These are phyloP conservation scores for Cactoblastis cactorum DNA, from an alignment of 2,888 invertebrate genomes.

Conservation along the genomic window DNA sequence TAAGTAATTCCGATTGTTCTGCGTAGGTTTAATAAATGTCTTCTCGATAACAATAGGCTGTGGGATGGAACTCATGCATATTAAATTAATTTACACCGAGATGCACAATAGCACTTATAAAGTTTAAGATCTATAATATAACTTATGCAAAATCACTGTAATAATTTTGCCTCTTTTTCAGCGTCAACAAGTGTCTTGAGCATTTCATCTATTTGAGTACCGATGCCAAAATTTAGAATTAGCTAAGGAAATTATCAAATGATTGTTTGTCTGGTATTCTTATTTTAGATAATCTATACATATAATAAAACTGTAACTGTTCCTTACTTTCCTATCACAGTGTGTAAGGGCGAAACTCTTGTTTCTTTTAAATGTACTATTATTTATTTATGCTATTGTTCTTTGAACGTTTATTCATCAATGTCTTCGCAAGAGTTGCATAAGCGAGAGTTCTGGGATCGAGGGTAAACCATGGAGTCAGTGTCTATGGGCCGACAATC, in stretches of 20 bases:
- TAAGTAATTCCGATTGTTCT: conserved; percentile 37
- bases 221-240: too few species aligned
- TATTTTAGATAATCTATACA: too few species aligned
- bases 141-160: background rate
- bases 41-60: conserved; percentile 50
- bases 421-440: conserved; percentile 5
- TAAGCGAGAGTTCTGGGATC: conserved; percentile 10
- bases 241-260: too few species aligned
- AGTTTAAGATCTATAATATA: conserved; percentile 17
- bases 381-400: too few species aligned
- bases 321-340: too few species aligned
- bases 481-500: conserved; percentile 2
- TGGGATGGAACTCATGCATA: conserved; percentile 42
- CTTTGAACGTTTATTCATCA: background rate
- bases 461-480: background rate
- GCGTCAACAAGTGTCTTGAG: background rate
- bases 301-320: too few species aligned
- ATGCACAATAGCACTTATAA: conserved; percentile 40
- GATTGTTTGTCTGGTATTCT: too few species aligned
- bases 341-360: too few species aligned
- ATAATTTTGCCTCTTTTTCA: background rate
- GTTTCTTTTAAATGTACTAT: too few species aligned
- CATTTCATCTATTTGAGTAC: too few species aligned
- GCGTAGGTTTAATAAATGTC: conserved; percentile 40
- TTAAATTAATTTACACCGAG: conserved; percentile 34